phyloP scores from a whole-genome alignment of 2,888 invertebrate species.

The Euplagia quadripunctaria region DNA sequence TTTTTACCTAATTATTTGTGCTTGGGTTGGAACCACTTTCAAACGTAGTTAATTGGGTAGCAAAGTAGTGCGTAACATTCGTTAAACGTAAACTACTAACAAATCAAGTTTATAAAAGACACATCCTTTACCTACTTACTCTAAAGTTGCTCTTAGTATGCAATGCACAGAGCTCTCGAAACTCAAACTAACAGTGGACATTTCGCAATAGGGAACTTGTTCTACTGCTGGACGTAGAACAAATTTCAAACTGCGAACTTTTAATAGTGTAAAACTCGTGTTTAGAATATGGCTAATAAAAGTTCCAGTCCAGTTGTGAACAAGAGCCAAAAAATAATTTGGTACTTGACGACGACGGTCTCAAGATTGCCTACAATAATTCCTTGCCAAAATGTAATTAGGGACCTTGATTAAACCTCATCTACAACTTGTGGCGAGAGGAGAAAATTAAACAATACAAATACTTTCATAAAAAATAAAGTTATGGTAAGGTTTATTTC shows the following conservation, averaged over 20 bases:
- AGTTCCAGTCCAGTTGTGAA: not conserved
- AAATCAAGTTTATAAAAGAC: too few species aligned
- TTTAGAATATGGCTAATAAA: not conserved
- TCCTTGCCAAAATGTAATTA: slow-evolving; percentile 2
- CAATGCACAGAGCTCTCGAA: not conserved
- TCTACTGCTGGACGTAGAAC: not conserved
- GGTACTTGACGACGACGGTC: not conserved
- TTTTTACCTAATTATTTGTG: too few species aligned
- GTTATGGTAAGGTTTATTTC: not conserved
- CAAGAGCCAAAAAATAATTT: not conserved
- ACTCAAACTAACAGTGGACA: not conserved
- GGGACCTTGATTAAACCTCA: slow-evolving; percentile 5
- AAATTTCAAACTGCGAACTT: not conserved
- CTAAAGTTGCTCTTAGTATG: not conserved
- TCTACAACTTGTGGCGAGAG: slow-evolving; percentile 2
- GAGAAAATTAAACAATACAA: slow-evolving; percentile 5
- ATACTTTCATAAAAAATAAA: slow-evolving; percentile 1
- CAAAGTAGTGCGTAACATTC: too few species aligned
- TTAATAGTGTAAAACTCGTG: not conserved
- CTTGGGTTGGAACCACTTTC: too few species aligned
- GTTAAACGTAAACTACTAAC: too few species aligned
- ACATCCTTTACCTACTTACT: not conserved
- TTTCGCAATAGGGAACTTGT: not conserved
- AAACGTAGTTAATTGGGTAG: too few species aligned
- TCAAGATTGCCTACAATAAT: slow-evolving; percentile 3